Evolutionary conservation across 2,888 invertebrate genomes (phyloP), one percentile per base, ranked within the genome.

Genomic region (Hydraecia micacea): DNA sequence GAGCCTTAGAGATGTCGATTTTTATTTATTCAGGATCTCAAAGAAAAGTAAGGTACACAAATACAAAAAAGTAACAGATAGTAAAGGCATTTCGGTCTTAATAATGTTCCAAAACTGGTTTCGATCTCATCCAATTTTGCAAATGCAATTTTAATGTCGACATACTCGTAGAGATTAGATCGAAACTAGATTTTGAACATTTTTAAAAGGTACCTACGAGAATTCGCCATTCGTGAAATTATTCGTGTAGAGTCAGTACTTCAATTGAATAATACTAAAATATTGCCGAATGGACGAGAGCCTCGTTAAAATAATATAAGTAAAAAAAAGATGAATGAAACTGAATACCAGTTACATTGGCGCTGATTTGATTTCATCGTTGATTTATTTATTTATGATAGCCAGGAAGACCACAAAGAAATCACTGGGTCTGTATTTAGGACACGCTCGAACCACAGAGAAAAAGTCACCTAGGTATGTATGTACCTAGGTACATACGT

Each of bases 21-120:
- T 60, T 60, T 73, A 80, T 80, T 73, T 66, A 39, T 65, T 66
- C 49, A 39, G 65, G 55, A 74, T 63, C n/a, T 66, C 25, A 13
- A 21, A 76, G 46, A 42, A 28, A 62, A 46, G 15, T 13, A 15
- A 21, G 28, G 42, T 36, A 32, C 11, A 65, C n/a, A 79, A 55
- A n/a, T 66, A n/a, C 18, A 46, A 55, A 8, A 55, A 46, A 63
- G 32, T 79, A 5, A 28, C 6, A 39, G 21, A 6, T 9, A 15
- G 6, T n/a, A 46, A n/a, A 11, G 55, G n/a, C 25, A 36, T 70
- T 70, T 52, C 9, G 2, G 49, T 42, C 5, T 28, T 39, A 39
- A 67, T 67, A 67, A 67, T 28, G 21, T 28, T 25, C 1, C 15
- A 42, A 32, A 25, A 32, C 8, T 32, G 4, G 13, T 77, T 28